Percentiles rank a stretch among this genome's conserved stretches.
Conservation (phyloP, 2,888 invertebrate species). For the Nephrotoma appendiculata region DNA sequence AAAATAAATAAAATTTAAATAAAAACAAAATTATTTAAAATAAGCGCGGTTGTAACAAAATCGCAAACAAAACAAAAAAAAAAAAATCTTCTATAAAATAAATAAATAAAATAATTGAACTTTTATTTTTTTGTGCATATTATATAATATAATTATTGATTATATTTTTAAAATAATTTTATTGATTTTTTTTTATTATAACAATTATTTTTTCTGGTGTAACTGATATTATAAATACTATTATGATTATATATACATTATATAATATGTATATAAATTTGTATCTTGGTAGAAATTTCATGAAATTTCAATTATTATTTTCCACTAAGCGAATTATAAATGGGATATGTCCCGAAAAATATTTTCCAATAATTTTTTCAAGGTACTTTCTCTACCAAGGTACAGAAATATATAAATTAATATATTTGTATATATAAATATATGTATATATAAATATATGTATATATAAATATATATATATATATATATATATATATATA, state of each 20-base stretch:
- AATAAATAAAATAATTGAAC: background rate
- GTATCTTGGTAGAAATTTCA: background rate
- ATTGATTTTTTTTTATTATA: background rate
- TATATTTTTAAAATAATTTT: background rate
- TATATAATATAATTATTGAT: background rate
- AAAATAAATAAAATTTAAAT: background rate
- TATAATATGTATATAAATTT: background rate
- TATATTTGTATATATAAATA: background rate
- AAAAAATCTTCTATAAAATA: background rate
- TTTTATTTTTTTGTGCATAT: background rate
- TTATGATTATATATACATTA: background rate
- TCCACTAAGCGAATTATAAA: too few relatives aligned
- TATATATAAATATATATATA: background rate
- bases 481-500: background rate
- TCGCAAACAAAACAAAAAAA: background rate
- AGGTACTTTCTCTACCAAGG: too few relatives aligned
- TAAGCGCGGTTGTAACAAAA: background rate
- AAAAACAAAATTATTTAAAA: background rate
- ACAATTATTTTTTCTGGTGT: background rate
- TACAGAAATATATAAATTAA: background rate
- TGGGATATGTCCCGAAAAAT: too few relatives aligned
- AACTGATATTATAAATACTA: background rate
- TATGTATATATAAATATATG: background rate
- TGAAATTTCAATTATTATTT: too few relatives aligned
- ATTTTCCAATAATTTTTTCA: too few relatives aligned